phyloP scores from a whole-genome alignment of 2,888 invertebrate species.

The Seira musarum region DNA sequence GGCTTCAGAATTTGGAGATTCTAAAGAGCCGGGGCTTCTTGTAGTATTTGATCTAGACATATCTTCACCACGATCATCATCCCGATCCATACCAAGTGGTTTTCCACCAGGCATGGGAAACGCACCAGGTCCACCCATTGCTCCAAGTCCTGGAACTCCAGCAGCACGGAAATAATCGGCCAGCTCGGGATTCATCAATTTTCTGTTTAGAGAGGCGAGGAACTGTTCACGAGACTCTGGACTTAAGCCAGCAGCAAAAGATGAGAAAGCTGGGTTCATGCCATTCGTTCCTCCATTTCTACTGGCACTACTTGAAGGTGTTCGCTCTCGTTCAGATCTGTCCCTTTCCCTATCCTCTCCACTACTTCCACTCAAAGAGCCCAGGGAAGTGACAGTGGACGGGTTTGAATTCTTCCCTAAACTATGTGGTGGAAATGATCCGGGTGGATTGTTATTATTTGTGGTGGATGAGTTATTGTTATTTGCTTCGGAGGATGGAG shows the following conservation, averaged over 20 bases:
- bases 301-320: constrained; percentile 61
- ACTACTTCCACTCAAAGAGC: constrained; percentile 46
- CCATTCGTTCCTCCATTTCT: constrained; percentile 59
- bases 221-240: constrained; percentile 68
- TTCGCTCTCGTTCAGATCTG: constrained; percentile 58
- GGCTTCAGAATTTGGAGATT: constrained; percentile 87
- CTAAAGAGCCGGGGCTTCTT: constrained; percentile 78
- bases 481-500: constrained; percentile 64
- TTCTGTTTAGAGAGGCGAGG: constrained; percentile 66
- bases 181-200: constrained; percentile 65
- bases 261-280: constrained; percentile 61
- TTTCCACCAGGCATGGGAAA: constrained; percentile 56
- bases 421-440: constrained; percentile 57
- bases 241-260: constrained; percentile 64
- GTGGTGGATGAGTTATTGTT: constrained; percentile 68
- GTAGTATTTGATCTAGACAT: constrained; percentile 55
- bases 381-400: constrained; percentile 63
- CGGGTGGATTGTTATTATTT: constrained; percentile 67
- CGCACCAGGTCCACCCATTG: constrained; percentile 29
- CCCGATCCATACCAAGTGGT: constrained; percentile 42
- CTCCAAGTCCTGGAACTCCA: constrained; percentile 55
- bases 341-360: constrained; percentile 56
- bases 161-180: constrained; percentile 67
- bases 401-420: constrained; percentile 64
- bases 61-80: constrained; percentile 63